Evolutionary conservation across 2,888 invertebrate genomes (phyloP).

Genomic region (Caprella mutica): DNA sequence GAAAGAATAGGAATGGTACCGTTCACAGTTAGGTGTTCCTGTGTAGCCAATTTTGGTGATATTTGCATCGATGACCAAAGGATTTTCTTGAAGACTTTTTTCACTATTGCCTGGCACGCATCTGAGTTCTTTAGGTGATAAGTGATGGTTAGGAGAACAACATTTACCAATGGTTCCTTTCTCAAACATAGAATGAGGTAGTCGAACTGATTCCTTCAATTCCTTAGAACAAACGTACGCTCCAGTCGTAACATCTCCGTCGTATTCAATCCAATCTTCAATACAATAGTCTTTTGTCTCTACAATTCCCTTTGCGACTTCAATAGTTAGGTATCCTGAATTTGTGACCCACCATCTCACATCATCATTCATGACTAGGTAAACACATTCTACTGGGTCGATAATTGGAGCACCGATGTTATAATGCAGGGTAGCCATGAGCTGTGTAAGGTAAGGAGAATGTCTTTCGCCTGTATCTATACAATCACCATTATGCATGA

Average conservation of each 20-base stretch:
- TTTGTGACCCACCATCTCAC: slow-evolving; percentile 25
- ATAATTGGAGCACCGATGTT: slow-evolving; percentile 14
- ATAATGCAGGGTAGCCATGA: slow-evolving; percentile 16
- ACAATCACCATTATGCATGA: slow-evolving; percentile 12
- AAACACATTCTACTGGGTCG: slow-evolving; percentile 10
- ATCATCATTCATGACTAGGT: slow-evolving; percentile 11
- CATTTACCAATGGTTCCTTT: slow-evolving; percentile 18
- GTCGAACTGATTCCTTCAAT: slow-evolving; percentile 14
- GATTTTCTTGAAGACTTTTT: slow-evolving; percentile 13
- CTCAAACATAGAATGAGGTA: slow-evolving; percentile 8
- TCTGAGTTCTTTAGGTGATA: not conserved
- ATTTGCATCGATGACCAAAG: slow-evolving; percentile 9
- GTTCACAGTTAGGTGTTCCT: slow-evolving; percentile 16
- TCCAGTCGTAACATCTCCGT: not conserved
- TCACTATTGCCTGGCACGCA: slow-evolving; percentile 10
- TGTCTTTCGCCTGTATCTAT: not conserved
- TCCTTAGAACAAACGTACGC: slow-evolving; percentile 18
- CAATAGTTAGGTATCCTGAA: slow-evolving; percentile 19
- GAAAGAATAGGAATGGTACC: slow-evolving; percentile 13
- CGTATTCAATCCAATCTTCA: slow-evolving; percentile 15
- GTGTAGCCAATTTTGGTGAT: slow-evolving; percentile 17
- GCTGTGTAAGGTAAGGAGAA: slow-evolving; percentile 19
- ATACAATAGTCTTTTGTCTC: slow-evolving; percentile 21
- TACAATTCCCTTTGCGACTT: not conserved
- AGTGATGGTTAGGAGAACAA: slow-evolving; percentile 17